These are phyloP conservation scores for Leuctra nigra DNA, from an alignment of 2,888 invertebrate species.

Conservation along the genomic window DNA sequence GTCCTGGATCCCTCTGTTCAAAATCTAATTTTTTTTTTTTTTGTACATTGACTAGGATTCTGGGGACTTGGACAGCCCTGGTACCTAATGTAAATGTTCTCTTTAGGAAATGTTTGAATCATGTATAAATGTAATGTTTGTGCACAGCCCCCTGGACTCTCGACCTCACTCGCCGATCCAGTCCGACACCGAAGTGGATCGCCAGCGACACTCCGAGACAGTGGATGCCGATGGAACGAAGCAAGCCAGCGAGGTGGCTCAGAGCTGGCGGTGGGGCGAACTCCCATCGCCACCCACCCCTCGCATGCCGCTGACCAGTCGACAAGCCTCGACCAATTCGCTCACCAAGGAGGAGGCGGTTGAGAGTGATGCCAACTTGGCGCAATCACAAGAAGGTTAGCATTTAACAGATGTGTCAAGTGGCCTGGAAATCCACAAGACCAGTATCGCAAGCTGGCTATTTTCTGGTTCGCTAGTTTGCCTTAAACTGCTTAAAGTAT, in stretches of 20 bases:
- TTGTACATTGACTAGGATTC: too few species aligned
- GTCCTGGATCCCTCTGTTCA: too few species aligned
- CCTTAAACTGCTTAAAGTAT: too few species aligned
- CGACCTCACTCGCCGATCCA: conserved; percentile 80
- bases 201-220: conserved; percentile 36
- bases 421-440: too few species aligned
- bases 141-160: conserved; percentile 46
- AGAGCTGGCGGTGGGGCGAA: conserved; percentile 90
- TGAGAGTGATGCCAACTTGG: neutral
- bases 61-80: too few species aligned
- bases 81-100: too few species aligned
- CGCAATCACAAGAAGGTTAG: neutral
- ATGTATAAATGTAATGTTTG: too few species aligned
- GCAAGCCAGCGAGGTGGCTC: conserved; percentile 40
- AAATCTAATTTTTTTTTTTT: too few species aligned
- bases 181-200: conserved; percentile 91
- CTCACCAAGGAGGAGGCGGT: neutral
- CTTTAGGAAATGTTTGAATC: too few species aligned
- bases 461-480: too few species aligned
- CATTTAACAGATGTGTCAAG: too few species aligned
- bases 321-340: neutral
- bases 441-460: too few species aligned
- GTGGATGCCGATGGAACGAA: conserved; percentile 37
- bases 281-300: conserved; percentile 56
- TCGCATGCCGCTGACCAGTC: conserved; percentile 18